phyloP scores from a whole-genome alignment of 2,113 vertebrate species.

The Erythrocercus mccallii region DNA sequence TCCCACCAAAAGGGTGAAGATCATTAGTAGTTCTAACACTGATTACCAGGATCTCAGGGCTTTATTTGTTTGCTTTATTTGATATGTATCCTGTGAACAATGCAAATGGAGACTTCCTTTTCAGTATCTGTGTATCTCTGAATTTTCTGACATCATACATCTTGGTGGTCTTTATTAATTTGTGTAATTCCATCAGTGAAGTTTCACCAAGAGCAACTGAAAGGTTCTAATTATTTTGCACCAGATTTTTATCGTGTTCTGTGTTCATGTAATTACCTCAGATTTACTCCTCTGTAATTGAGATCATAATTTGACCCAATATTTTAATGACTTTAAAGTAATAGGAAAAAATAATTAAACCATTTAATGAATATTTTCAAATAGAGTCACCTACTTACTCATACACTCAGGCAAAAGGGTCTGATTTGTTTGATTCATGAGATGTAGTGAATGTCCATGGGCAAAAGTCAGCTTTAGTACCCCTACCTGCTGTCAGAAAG shows the following conservation, averaged over 20 bases:
- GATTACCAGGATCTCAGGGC: background rate
- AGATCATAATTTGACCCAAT: constrained; percentile 29
- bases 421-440: constrained; percentile 49
- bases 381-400: constrained; percentile 45
- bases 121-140: background rate
- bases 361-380: constrained; percentile 63
- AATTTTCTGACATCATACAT: background rate
- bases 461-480: background rate
- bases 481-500: background rate
- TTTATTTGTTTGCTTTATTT: background rate
- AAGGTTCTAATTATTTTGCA: constrained; percentile 36
- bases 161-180: constrained; percentile 11
- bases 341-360: constrained; percentile 39
- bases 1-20: background rate
- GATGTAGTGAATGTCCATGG: background rate
- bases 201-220: background rate
- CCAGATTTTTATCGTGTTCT: constrained; percentile 6
- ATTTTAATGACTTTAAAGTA: constrained; percentile 20
- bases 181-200: background rate
- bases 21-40: background rate
- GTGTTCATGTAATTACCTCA: background rate
- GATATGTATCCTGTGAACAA: background rate
- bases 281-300: constrained; percentile 26
- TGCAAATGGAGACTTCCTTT: background rate
- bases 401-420: constrained; percentile 8